Percentiles rank a stretch among this genome's conserved stretches.
Evolutionary conservation across 2,888 invertebrate species (phyloP).

Genomic region (Gnatocerus cornutus): DNA sequence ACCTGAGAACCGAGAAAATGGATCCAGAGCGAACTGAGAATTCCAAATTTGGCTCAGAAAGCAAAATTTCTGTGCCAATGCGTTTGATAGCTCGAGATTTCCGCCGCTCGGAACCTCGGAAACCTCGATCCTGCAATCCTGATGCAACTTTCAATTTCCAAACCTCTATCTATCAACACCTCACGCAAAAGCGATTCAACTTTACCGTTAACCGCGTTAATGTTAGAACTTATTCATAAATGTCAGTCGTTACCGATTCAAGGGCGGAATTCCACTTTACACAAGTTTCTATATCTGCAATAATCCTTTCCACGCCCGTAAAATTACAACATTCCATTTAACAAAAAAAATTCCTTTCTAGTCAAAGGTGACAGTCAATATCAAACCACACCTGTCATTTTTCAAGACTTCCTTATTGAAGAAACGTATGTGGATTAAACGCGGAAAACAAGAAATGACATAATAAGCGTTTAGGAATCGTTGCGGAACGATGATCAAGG

Average conservation of each 20-base stretch:
- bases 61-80: too few relatives aligned
- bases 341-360: neutral
- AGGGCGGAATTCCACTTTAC: constrained; percentile 4
- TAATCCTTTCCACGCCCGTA: constrained; percentile 4
- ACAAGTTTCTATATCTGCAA: constrained; percentile 2
- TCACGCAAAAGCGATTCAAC: neutral
- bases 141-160: too few relatives aligned
- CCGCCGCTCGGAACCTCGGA: too few relatives aligned
- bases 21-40: too few relatives aligned
- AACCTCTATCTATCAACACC: too few relatives aligned
- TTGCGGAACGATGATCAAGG: constrained; percentile 22
- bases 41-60: too few relatives aligned
- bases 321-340: constrained; percentile 3
- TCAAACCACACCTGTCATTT: constrained; percentile 1
- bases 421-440: neutral
- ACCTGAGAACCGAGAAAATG: too few relatives aligned
- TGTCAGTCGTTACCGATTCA: neutral
- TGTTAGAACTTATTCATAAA: constrained; percentile 6
- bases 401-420: neutral
- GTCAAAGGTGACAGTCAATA: neutral
- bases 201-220: neutral
- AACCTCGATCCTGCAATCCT: too few relatives aligned
- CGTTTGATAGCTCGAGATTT: too few relatives aligned
- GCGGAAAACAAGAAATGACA: constrained; percentile 17
- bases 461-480: constrained; percentile 13